Percentiles rank a stretch among this genome's conserved stretches.
Evolutionary conservation across 2,113 vertebrate species (phyloP).

Genomic region (Calypte anna): DNA sequence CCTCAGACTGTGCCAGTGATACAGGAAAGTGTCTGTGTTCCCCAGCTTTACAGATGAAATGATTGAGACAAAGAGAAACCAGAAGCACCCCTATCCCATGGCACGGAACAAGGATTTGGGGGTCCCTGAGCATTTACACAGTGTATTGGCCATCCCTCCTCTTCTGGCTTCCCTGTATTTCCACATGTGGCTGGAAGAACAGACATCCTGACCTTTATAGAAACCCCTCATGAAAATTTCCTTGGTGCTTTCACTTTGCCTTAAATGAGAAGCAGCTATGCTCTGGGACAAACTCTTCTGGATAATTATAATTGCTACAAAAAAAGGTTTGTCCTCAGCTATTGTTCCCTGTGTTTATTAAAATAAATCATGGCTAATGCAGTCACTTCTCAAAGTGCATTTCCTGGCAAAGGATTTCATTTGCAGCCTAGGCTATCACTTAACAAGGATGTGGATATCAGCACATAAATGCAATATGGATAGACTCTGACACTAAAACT

Average conservation of each 20-base stretch:
- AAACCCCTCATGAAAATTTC: background rate
- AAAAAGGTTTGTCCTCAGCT: slow-evolving; percentile 14
- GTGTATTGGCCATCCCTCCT: background rate
- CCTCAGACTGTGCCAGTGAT: background rate
- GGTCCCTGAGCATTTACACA: background rate
- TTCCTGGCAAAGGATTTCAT: background rate
- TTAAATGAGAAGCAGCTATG: background rate
- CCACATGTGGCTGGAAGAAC: background rate
- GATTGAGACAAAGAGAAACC: background rate
- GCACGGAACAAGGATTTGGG: background rate
- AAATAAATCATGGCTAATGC: slow-evolving; percentile 49
- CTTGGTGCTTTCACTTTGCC: background rate
- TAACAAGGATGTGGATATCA: background rate
- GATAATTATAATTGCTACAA: slow-evolving; percentile 15
- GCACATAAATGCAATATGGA: background rate
- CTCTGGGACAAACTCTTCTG: background rate
- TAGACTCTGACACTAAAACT: background rate
- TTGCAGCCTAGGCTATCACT: background rate
- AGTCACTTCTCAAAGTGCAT: background rate
- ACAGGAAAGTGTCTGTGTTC: rapidly evolving
- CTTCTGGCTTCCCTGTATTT: background rate
- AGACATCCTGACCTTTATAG: background rate
- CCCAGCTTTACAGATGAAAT: background rate
- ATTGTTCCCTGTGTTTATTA: slow-evolving; percentile 30
- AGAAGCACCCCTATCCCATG: background rate